Evolutionary conservation across 2,113 vertebrate species (phyloP), one percentile per base, ranked within the genome.

Genomic region (Alligator sinensis): DNA sequence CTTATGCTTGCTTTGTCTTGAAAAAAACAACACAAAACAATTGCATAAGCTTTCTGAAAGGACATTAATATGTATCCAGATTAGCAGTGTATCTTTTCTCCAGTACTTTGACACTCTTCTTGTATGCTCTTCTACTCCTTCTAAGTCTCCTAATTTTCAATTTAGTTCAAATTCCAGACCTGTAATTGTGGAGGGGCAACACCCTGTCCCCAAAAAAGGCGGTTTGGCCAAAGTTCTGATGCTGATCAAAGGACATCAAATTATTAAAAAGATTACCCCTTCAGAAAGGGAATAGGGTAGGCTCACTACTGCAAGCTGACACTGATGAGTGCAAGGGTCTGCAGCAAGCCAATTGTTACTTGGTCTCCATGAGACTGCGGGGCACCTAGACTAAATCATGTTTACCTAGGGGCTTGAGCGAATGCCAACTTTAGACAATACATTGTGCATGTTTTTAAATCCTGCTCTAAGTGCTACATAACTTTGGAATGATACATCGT

Each of bases 391-490:
- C 25, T 74, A 58, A 72, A 77, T n/a, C 11, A 30, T 88, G 30
- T 82, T 4, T 89, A 0, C 1, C 77, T 11, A 9, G 30, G 54
- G 4, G 1, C 72, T 88, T 94, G 6, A 28, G 11, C 74, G 24
- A 8, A 3, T 4, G 0, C 70, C 11, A 6, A 10, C n/a, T 4
- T 3, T 15, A 11, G 9, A 9, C 57, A 38, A 77, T 70, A 54
- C 47, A 47, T 70, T 62, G 22, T 0, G 0, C 62, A 14, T 13
- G 2, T 86, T 30, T 7, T 76, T 28, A 70, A 82, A 6, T 77
- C 11, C 92, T 74, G 1, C 82, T 68, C 54, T 30, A 6, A 61
- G 94, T 80, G 66, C 25, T 76, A 59, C 57, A 78, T 47, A 47
- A 47, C 47, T 47, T 47, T 47, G 47, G 47, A 47, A 47, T 47